Evolutionary conservation across 2,113 vertebrate species (phyloP).

Genomic region (Elephantulus edwardii): DNA sequence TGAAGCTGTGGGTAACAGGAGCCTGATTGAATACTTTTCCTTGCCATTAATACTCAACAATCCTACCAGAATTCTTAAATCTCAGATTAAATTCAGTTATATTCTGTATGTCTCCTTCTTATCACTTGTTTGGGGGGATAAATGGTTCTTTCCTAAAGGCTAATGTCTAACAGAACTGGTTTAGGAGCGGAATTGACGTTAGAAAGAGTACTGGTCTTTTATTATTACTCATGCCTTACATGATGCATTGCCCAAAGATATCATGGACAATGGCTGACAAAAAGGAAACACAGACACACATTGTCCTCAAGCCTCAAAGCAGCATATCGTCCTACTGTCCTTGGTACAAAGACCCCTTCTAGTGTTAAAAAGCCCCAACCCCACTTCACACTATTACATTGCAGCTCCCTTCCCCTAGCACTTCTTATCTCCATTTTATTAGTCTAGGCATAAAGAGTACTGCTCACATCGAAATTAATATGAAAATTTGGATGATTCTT

Average conservation of each 20-base stretch:
- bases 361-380: neutral
- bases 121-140: neutral
- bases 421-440: constrained; percentile 22
- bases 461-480: constrained; percentile 22
- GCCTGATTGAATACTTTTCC: neutral
- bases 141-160: neutral
- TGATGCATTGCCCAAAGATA: neutral
- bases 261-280: neutral
- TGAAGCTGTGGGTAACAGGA: neutral
- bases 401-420: neutral
- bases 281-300: neutral
- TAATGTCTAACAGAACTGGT: neutral
- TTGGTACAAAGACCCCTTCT: neutral
- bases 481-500: neutral
- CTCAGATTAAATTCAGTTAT: neutral
- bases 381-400: neutral
- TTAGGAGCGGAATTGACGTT: constrained; percentile 9
- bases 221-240: neutral
- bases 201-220: neutral
- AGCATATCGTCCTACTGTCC: neutral
- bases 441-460: constrained; percentile 1
- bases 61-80: neutral
- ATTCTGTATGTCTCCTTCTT: constrained; percentile 1
- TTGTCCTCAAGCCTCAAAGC: neutral
- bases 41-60: neutral